Percentiles rank a stretch among this genome's conserved stretches.
Evolutionary conservation across 2,888 invertebrate species (phyloP).

Genomic region (Lathronympha strigana): DNA sequence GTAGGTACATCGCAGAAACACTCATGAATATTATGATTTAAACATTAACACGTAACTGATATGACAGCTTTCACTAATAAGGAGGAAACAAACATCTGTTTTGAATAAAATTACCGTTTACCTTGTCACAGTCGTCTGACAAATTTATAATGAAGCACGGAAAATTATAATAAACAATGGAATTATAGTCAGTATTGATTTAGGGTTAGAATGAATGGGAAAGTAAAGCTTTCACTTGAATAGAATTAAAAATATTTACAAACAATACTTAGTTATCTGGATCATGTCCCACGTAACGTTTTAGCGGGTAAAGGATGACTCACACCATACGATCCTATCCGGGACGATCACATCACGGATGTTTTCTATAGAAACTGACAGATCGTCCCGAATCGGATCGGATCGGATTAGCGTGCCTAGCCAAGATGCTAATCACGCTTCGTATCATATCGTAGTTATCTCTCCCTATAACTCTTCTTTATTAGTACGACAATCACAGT

Average conservation of each 20-base stretch:
- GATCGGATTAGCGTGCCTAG: too few relatives aligned
- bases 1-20: conserved; percentile 6
- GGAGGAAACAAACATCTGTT: conserved; percentile 14
- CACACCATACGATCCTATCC: background rate
- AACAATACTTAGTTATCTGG: conserved; percentile 3
- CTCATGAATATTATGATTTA: conserved; percentile 31
- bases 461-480: too few relatives aligned
- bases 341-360: too few relatives aligned
- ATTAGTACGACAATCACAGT: too few relatives aligned
- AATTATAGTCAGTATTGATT: background rate
- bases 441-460: too few relatives aligned
- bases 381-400: too few relatives aligned
- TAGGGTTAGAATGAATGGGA: background rate
- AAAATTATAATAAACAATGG: conserved; percentile 8
- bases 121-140: background rate
- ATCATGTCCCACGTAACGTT: conserved; percentile 7
- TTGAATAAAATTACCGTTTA: conserved; percentile 23
- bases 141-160: conserved; percentile 3
- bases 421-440: too few relatives aligned
- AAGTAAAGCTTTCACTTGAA: conserved; percentile 7
- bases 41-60: conserved; percentile 27
- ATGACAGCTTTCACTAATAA: conserved; percentile 36
- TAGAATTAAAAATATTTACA: conserved; percentile 7
- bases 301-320: background rate
- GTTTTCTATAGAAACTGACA: too few relatives aligned